Evolutionary conservation across 1,140 invertebrate genomes (phyloP).

Genomic region (Eupristina koningsbergeri): DNA sequence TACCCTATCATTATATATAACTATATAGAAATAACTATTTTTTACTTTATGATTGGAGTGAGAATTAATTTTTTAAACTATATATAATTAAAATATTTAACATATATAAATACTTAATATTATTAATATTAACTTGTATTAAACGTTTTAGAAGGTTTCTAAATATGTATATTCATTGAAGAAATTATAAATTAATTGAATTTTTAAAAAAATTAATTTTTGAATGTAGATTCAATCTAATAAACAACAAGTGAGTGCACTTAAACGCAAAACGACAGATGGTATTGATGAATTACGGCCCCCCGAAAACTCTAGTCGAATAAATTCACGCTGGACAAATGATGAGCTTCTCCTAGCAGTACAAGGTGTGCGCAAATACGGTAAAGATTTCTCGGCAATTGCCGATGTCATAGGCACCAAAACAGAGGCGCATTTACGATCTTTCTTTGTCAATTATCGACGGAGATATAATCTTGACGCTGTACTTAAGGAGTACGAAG

Average conservation of each 20-base stretch:
- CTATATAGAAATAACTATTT: too few relatives aligned
- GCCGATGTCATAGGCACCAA: conserved; percentile 96
- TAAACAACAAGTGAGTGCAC: conserved; percentile 90
- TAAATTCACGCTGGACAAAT: conserved; percentile 92
- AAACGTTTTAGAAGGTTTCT: background rate
- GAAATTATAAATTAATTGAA: background rate
- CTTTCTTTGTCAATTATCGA: conserved; percentile 92
- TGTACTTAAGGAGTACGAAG: conserved; percentile 90
- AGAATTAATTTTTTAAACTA: too few relatives aligned
- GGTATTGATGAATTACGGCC: conserved; percentile 84
- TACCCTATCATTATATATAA: too few relatives aligned
- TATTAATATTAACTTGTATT: background rate
- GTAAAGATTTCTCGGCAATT: conserved; percentile 96
- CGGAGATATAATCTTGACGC: conserved; percentile 92
- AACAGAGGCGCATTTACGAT: conserved; percentile 91
- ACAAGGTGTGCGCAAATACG: conserved; percentile 94
- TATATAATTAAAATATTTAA: too few relatives aligned
- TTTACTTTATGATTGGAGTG: too few relatives aligned
- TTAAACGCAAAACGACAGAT: conserved; percentile 84
- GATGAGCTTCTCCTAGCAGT: conserved; percentile 93
- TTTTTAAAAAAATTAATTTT: conserved; percentile 34
- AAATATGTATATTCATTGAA: background rate
- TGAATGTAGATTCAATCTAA: conserved; percentile 90
- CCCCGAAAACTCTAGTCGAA: conserved; percentile 79
- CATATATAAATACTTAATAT: too few relatives aligned